Conservation (phyloP, 2,888 invertebrate species). For the Schizotus pectinicornis region DNA sequence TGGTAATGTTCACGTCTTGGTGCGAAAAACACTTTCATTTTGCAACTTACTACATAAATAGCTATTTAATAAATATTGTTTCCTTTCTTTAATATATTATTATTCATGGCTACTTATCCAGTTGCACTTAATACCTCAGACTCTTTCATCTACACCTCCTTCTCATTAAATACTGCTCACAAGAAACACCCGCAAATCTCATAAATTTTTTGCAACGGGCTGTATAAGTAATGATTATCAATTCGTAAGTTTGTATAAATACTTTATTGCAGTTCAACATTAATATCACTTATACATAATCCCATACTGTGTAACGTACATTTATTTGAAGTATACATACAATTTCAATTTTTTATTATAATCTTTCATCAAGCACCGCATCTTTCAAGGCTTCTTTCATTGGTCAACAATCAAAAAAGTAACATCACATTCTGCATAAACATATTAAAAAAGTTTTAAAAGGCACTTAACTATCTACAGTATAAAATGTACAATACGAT, state of each 20-base stretch:
- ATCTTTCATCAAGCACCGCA: slow-evolving; percentile 34
- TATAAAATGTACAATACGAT: slow-evolving; percentile 45
- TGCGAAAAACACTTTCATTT: too few species aligned
- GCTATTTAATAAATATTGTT: too few species aligned
- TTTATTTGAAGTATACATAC: slow-evolving; percentile 30
- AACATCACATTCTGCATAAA: slow-evolving; percentile 30
- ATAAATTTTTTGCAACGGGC: not conserved
- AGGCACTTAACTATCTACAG: slow-evolving; percentile 51
- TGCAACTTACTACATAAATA: too few species aligned
- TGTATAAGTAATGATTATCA: not conserved
- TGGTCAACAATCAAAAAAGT: slow-evolving; percentile 31
- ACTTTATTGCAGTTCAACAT: slow-evolving; percentile 29
- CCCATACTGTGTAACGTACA: slow-evolving; percentile 23
- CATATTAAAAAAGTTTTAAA: slow-evolving; percentile 43
- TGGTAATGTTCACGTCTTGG: too few species aligned
- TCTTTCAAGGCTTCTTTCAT: slow-evolving; percentile 32
- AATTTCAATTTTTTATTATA: slow-evolving; percentile 16
- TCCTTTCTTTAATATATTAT: too few species aligned
- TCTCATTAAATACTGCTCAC: too few species aligned
- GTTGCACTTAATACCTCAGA: too few species aligned
- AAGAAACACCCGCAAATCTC: too few species aligned
- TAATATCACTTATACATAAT: slow-evolving; percentile 29
- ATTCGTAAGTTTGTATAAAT: slow-evolving; percentile 15
- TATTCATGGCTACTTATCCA: too few species aligned
- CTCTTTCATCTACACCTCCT: too few species aligned